These are phyloP conservation scores for Papilio helenus DNA, from an alignment of 1,140 invertebrate genomes.

Conservation along the genomic window DNA sequence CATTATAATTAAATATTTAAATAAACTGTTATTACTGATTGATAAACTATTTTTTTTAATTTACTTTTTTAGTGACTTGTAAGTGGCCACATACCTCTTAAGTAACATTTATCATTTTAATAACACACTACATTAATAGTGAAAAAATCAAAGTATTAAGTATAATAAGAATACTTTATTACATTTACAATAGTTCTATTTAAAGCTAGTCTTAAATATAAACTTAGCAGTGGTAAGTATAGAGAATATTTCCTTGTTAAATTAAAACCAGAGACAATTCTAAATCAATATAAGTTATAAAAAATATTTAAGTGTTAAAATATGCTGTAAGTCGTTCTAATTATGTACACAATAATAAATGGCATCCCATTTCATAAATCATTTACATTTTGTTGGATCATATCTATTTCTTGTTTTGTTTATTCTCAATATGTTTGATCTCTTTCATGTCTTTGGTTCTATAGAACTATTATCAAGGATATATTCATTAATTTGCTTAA, in stretches of 20 bases:
- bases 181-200: neutral
- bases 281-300: neutral
- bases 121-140: neutral
- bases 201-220: neutral
- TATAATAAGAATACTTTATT: neutral
- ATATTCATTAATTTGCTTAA: conserved; percentile 64
- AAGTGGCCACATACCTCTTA: neutral
- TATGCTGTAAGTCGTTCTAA: neutral
- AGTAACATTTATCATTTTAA: neutral
- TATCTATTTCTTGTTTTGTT: neutral
- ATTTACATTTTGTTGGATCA: neutral
- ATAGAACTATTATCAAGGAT: conserved; percentile 72
- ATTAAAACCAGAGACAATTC: neutral
- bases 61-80: neutral
- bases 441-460: conserved; percentile 37
- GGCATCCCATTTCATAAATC: neutral
- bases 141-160: neutral
- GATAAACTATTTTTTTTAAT: neutral
- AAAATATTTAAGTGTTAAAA: neutral
- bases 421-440: neutral
- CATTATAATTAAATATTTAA: conserved; percentile 57
- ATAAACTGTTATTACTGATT: conserved; percentile 65
- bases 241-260: neutral
- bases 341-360: neutral
- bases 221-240: neutral